Evolutionary conservation across 2,113 vertebrate species (phyloP), one percentile per base, ranked within the genome.

Genomic region (Hippocampus mohnikei): DNA sequence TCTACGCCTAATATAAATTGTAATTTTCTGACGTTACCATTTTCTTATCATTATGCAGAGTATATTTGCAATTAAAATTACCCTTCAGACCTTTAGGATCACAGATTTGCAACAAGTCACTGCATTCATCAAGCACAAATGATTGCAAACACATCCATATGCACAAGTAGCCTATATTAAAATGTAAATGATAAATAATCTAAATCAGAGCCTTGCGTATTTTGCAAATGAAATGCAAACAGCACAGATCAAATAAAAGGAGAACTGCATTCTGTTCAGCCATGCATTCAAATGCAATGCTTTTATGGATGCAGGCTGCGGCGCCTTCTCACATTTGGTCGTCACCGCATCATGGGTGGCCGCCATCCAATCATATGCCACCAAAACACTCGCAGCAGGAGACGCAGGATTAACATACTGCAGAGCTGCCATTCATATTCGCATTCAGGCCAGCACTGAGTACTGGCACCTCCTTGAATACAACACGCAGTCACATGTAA

Each of bases 331-430:
- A 60, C 59, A 65, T 74, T 66, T 41, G 77, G 66, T 66, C 60
- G 18, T 42, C 42, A 3, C 62, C 16, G 42, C 52, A 66, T 79
- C 80, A 72, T 59, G 25, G 44, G 72, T 70, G 71, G 73, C 73
- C 73, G 66, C 44, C 20, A 13, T 68, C 79, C 76, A 78, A 66
- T 72, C 81, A 62, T 63, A 79, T 73, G 56, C 67, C 59, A 73
- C 44, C 66, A 66, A 78, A 73, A 76, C 60, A 70, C 50, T 80
- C 73, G 18, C 71, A 77, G 68, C 68, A 59, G 63, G 64, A 68
- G 44, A 74, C 13, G 15, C 53, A 69, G 63, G 73, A 78, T 85
- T 82, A 84, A 23, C 71, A 70, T 72, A 67, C 71, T 56, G 64
- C 44, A 58, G 73, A 82, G 71, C 73, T 61, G 53, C 46, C 62